Conservation (phyloP, 2,888 invertebrate genomes). For the Pristionchus maxplancki region DNA sequence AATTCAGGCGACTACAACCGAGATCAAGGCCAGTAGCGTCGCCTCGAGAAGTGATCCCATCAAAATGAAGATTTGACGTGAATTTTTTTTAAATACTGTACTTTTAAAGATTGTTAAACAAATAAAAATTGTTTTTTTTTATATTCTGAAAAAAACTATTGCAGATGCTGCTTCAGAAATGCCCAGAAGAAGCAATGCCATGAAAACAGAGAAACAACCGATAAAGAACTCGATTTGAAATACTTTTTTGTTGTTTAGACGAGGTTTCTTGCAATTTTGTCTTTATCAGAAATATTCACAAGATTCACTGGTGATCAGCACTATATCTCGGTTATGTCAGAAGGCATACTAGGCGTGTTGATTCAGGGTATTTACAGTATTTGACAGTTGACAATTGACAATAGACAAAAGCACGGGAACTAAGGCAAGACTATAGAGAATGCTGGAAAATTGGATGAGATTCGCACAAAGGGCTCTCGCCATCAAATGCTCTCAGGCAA, state of each 20-base stretch:
- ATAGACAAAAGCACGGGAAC: not conserved
- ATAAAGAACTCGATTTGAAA: too few relatives aligned
- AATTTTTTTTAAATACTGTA: too few relatives aligned
- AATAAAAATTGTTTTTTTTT: too few relatives aligned
- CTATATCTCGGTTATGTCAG: constrained; percentile 6
- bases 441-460: not conserved
- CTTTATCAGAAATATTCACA: constrained; percentile 11
- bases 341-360: not conserved
- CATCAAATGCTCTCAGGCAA: not conserved
- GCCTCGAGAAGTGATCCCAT: not conserved
- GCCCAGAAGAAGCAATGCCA: too few relatives aligned
- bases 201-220: too few relatives aligned
- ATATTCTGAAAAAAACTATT: too few relatives aligned
- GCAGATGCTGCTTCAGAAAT: too few relatives aligned
- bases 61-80: not conserved
- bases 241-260: too few relatives aligned
- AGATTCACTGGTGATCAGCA: not conserved
- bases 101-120: too few relatives aligned
- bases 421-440: constrained; percentile 18
- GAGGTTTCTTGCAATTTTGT: not conserved
- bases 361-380: not conserved
- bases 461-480: not conserved
- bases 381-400: not conserved
- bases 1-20: not conserved
- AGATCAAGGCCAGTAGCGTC: not conserved